Conservation (phyloP, 2,888 invertebrate genomes). For the Drosophila demipolita region DNA sequence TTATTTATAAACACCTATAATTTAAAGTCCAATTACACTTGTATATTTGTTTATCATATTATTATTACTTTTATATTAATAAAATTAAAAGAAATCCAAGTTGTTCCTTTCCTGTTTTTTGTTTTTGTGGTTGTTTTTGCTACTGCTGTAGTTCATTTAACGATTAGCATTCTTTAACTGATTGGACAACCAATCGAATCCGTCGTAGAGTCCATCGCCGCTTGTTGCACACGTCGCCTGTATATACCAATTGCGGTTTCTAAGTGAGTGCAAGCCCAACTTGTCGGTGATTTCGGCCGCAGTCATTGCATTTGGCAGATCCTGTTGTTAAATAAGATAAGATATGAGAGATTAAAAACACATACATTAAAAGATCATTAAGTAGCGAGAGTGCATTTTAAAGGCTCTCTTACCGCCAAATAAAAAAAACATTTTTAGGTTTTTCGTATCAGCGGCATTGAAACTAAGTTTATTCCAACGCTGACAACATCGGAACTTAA, state of each 20-base stretch:
- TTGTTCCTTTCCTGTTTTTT: too few relatives aligned
- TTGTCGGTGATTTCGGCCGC: slow-evolving; percentile 99
- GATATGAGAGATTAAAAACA: neutral
- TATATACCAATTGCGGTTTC: slow-evolving; percentile 99
- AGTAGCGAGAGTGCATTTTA: slow-evolving; percentile 34
- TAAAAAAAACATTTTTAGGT: neutral
- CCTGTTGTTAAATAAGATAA: slow-evolving; percentile 87
- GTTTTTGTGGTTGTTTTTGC: slow-evolving; percentile 26
- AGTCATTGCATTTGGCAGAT: slow-evolving; percentile 99
- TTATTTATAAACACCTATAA: slow-evolving; percentile 71
- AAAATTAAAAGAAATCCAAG: slow-evolving; percentile 68
- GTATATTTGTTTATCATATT: slow-evolving; percentile 72
- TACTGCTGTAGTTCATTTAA: slow-evolving; percentile 86
- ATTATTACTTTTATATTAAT: slow-evolving; percentile 75
- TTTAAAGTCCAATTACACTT: slow-evolving; percentile 74
- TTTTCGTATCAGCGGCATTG: slow-evolving; percentile 30
- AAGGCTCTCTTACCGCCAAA: slow-evolving; percentile 26
- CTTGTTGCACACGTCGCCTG: slow-evolving; percentile 99
- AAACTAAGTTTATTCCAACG: slow-evolving; percentile 2
- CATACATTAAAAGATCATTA: neutral
- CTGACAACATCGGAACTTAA: slow-evolving; percentile 1
- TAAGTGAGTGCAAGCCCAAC: slow-evolving; percentile 98
- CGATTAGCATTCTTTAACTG: slow-evolving; percentile 99
- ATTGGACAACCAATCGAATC: slow-evolving; percentile 99
- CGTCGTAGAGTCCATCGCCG: slow-evolving; percentile 99